Base-by-base conservation (phyloP, 1,140 invertebrate genomes). In the Phenacoccus solenopsis region DNA sequence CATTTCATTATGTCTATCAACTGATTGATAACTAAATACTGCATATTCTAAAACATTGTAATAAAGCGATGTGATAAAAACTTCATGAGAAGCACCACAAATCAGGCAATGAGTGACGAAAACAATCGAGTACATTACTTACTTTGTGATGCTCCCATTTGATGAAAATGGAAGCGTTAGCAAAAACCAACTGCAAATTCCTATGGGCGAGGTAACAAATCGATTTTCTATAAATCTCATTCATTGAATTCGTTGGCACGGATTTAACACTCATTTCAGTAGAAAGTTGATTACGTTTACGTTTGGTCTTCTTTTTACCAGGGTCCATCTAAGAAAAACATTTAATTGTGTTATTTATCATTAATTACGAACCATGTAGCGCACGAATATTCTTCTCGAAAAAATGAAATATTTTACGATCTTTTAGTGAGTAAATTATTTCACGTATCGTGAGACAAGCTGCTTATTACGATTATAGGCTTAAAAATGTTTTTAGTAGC, bases 121-220 rank as follows among this genome's bases (percentile, higher is more conserved):
- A n/a, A n/a, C n/a, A n/a, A n/a, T n/a, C n/a, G n/a, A n/a, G n/a
- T n/a, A n/a, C n/a, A n/a, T n/a, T n/a, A n/a, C n/a, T n/a, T 64
- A 64, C 59, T 22, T 64, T 64, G 22, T 64, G 59, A 27, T 64
- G 21, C 25, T 64, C 59, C 59, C 13, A 25, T 64, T 64, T 64
- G 9, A 64, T 25, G 59, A 64, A 27, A 2, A 24, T 20, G 20
- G 21, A 27, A 1, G 59, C 25, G 59, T 64, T 64, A 64, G 20
- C 20, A 16, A 64, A 25, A 20, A 64, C 25, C 59, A 5, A 64
- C 4, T 25, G 59, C 16, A 64, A 27, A 24, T 1, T 24, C 9
- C 20, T 3, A 27, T 64, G 59, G 7, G 59, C 59, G 10, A 16
- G 1, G 21, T 1, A 4, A 16, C 59, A 64, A 13, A 25, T 64